A percentile compares a stretch with the other conserved stretches of the same genome.
Evolutionary conservation across 2,888 invertebrate species (phyloP).

Genomic region (Entomobrya multifasciata): DNA sequence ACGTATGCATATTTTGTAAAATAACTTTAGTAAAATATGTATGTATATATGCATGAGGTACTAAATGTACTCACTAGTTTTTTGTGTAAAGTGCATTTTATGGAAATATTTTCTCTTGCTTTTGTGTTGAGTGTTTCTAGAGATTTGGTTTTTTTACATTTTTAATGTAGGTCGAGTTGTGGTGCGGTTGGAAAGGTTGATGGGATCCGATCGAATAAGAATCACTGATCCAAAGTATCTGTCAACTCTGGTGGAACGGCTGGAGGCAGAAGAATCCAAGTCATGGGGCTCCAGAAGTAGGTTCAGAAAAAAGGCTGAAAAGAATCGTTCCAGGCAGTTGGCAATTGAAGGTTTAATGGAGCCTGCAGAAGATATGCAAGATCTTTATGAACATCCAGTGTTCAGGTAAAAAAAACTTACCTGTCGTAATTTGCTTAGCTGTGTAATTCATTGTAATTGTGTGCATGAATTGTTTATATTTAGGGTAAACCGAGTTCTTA

Average conservation of each 20-base stretch:
- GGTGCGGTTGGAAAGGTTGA: conserved; percentile 85
- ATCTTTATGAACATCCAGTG: conserved; percentile 77
- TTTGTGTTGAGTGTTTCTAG: no score
- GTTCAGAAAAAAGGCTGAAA: conserved; percentile 84
- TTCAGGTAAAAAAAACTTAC: conserved; percentile 51
- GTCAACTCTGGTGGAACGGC: conserved; percentile 85
- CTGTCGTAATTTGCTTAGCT: neutral
- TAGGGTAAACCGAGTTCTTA: conserved; percentile 77
- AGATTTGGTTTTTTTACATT: no score
- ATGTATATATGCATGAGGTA: neutral
- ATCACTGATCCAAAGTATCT: conserved; percentile 87
- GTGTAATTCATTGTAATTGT: no score
- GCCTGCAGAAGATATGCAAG: conserved; percentile 77
- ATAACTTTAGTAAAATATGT: no score
- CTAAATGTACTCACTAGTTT: no score
- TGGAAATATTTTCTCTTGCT: neutral
- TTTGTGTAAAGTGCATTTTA: neutral
- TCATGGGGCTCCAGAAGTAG: conserved; percentile 85
- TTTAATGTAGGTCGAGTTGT: conserved; percentile 76
- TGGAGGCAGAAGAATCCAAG: conserved; percentile 86
- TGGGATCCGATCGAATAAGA: conserved; percentile 87
- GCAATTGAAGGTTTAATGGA: conserved; percentile 78
- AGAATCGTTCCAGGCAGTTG: conserved; percentile 75
- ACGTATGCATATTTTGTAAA: no score
- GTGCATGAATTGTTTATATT: no score